Evolutionary conservation across 2,797 vertebrate genomes (phyloP).

Genomic region (Etheostoma nigrum): DNA sequence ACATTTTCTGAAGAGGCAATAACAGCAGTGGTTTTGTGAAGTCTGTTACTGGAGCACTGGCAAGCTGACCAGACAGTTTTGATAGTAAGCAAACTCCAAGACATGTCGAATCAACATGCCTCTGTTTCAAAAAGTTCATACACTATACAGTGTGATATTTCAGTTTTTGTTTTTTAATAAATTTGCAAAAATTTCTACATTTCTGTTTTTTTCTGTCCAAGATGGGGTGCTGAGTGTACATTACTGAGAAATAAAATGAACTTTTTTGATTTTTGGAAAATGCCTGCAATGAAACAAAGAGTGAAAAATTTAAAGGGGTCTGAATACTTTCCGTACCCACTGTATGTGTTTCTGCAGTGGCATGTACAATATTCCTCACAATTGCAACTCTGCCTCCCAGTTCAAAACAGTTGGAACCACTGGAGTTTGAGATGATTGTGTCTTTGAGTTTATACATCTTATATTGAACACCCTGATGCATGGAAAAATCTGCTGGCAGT

Average conservation of each 20-base stretch:
- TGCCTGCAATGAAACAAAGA: too few relatives aligned
- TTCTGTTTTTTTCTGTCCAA: too few relatives aligned
- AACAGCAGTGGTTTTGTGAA: conserved; percentile 12
- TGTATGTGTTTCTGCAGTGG: background rate
- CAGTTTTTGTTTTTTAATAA: too few relatives aligned
- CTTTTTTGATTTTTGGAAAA: too few relatives aligned
- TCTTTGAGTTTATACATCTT: conserved; percentile 22
- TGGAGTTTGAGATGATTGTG: conserved; percentile 5
- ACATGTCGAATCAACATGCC: background rate
- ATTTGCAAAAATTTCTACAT: too few relatives aligned
- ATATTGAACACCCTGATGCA: conserved; percentile 23
- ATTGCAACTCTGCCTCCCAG: background rate
- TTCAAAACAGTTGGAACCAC: conserved; percentile 23
- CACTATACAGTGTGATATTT: too few relatives aligned
- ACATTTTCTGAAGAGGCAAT: background rate
- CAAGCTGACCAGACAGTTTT: background rate
- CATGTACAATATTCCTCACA: background rate
- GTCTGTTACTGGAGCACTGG: too few relatives aligned
- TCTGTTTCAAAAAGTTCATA: background rate
- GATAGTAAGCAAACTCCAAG: conserved; percentile 3
- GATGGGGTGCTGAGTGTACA: too few relatives aligned
- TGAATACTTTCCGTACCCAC: too few relatives aligned
- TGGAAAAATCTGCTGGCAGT: conserved; percentile 4
- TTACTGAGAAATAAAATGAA: too few relatives aligned
- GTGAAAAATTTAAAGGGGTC: too few relatives aligned